These are phyloP conservation scores for Astreopora myriophthalma DNA, from an alignment of 64 coral and sea anemone genomes.

Conservation along the genomic window DNA sequence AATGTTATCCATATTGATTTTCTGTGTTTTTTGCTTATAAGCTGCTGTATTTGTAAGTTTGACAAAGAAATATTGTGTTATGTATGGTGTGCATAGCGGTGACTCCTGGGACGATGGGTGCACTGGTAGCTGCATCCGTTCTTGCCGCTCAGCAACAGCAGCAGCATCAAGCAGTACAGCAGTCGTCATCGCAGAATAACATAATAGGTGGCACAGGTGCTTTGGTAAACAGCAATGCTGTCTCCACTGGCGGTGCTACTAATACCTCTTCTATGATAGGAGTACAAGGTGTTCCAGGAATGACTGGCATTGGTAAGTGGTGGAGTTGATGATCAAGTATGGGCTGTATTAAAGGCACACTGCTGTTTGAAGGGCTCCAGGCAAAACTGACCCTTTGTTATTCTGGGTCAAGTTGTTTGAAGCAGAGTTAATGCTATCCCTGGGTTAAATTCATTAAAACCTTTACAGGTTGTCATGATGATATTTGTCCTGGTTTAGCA, in stretches of 20 bases:
- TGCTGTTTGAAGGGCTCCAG: too few relatives aligned
- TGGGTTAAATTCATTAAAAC: too few relatives aligned
- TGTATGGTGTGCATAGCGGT: too few relatives aligned
- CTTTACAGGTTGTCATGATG: too few relatives aligned
- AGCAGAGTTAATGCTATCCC: too few relatives aligned
- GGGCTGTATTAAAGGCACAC: too few relatives aligned
- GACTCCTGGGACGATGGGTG: conserved; percentile 78
- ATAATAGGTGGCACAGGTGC: conserved; percentile 69
- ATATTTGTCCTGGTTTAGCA: too few relatives aligned
- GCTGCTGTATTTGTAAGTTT: too few relatives aligned
- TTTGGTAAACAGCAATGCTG: conserved; percentile 71
- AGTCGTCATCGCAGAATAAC: conserved; percentile 65
- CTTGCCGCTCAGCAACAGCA: conserved; percentile 87
- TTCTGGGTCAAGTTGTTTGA: too few relatives aligned
- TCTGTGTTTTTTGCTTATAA: neutral
- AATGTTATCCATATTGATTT: too few relatives aligned
- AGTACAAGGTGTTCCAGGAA: conserved; percentile 73
- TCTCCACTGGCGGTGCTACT: conserved; percentile 32
- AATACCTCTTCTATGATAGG: conserved; percentile 79
- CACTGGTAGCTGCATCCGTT: conserved; percentile 88
- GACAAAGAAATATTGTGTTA: too few relatives aligned
- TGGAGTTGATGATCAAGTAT: neutral
- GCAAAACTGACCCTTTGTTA: too few relatives aligned
- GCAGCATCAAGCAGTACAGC: conserved; percentile 79
- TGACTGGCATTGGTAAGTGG: conserved; percentile 30